Evolutionary conservation across 1,140 invertebrate species (phyloP).

Genomic region (Drosophila funebris): DNA sequence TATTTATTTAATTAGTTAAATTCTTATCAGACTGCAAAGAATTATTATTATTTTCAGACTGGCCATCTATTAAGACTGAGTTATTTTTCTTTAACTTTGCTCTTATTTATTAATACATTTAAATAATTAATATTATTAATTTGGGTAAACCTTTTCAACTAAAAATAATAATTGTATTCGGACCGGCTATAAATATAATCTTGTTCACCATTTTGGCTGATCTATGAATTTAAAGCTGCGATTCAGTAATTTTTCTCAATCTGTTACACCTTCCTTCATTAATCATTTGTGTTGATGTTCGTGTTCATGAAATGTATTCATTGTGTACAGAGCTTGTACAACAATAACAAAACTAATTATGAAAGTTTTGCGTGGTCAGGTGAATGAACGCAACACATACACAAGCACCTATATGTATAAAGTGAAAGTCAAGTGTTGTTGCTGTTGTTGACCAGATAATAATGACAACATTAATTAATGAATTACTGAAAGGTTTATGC

Average conservation of each 20-base stretch:
- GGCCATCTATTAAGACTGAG: neutral
- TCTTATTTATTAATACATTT: neutral
- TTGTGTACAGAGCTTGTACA: conserved; percentile 6
- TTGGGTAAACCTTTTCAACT: neutral
- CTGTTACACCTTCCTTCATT: conserved; percentile 34
- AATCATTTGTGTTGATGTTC: conserved; percentile 65
- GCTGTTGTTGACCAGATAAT: conserved; percentile 55
- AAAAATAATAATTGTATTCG: neutral
- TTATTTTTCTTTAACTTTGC: neutral
- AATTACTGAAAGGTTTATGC: conserved; percentile 49
- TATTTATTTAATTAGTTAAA: neutral
- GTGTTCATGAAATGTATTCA: conserved; percentile 53
- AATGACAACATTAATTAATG: conserved; percentile 73
- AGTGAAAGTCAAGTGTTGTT: conserved; percentile 23
- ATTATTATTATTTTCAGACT: neutral
- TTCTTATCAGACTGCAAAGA: neutral
- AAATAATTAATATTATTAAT: conserved; percentile 4
- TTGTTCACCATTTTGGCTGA: neutral
- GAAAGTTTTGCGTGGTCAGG: conserved; percentile 59
- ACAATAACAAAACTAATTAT: conserved; percentile 58
- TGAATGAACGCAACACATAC: conserved; percentile 33
- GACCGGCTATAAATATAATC: neutral
- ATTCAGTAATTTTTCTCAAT: neutral
- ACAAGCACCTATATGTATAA: neutral
- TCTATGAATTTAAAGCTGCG: neutral